Percentiles rank a stretch among this genome's conserved stretches.
Conservation (phyloP, 2,113 vertebrate genomes). For the Erythrolamprus reginae region DNA sequence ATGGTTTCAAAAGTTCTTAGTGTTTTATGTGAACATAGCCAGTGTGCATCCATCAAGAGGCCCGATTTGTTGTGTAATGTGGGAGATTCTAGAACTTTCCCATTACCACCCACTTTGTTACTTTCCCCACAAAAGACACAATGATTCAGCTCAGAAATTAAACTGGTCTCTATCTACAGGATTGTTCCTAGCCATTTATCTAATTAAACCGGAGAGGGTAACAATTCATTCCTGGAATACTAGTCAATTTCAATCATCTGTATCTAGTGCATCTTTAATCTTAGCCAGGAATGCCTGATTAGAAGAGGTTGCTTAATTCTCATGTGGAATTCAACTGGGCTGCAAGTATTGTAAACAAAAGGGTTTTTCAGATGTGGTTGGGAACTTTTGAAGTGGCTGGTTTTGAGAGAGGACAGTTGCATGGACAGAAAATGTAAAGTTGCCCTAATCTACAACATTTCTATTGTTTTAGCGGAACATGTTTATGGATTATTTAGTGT, state of each 20-base stretch:
- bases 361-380: slow-evolving; percentile 49
- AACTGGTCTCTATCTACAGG: slow-evolving; percentile 47
- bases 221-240: slow-evolving; percentile 49
- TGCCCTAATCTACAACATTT: slow-evolving; percentile 35
- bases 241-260: slow-evolving; percentile 45
- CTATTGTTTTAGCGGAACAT: slow-evolving; percentile 7
- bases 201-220: slow-evolving; percentile 53
- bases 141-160: slow-evolving; percentile 55
- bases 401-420: slow-evolving; percentile 36
- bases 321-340: slow-evolving; percentile 45
- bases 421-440: slow-evolving; percentile 48
- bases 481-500: slow-evolving; percentile 4
- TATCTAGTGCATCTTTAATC: slow-evolving; percentile 55
- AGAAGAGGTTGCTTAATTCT: slow-evolving; percentile 57
- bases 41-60: background rate
- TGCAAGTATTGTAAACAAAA: slow-evolving; percentile 22
- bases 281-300: slow-evolving; percentile 59
- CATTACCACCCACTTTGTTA: background rate
- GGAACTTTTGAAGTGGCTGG: slow-evolving; percentile 48
- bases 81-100: background rate
- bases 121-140: slow-evolving; percentile 12
- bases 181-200: slow-evolving; percentile 57
- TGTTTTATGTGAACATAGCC: background rate
- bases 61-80: background rate
- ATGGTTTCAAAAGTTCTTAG: background rate